These are phyloP conservation scores for Dastarcus helophoroides DNA, from an alignment of 2,888 invertebrate species.

Conservation along the genomic window DNA sequence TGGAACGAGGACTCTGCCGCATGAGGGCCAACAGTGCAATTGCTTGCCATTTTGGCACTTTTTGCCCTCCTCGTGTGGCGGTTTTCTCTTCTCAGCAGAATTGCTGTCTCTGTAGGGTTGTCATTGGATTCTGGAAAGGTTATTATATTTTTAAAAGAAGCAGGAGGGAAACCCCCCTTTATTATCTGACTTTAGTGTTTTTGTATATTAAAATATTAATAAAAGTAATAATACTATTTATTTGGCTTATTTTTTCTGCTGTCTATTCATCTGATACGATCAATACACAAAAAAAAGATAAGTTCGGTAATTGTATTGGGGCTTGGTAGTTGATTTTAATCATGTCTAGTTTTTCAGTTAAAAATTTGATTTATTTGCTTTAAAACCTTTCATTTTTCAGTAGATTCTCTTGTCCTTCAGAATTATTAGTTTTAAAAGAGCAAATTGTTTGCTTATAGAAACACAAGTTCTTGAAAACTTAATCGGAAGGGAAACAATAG, in stretches of 20 bases:
- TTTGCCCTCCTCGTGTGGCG: conserved; percentile 8
- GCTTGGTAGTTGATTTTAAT: no score
- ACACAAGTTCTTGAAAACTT: no score
- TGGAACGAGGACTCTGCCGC: conserved; percentile 19
- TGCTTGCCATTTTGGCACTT: conserved; percentile 10
- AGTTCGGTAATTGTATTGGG: no score
- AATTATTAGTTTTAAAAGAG: no score
- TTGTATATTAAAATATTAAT: conserved; percentile 29
- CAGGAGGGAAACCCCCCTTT: conserved; percentile 42
- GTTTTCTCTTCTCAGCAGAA: conserved; percentile 38
- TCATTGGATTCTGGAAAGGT: conserved; percentile 72
- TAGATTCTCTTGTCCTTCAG: no score
- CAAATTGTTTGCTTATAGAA: no score
- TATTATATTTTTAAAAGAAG: conserved; percentile 69
- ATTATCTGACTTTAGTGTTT: conserved; percentile 14
- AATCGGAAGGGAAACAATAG: no score
- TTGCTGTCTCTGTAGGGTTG: conserved; percentile 57
- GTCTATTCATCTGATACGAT: no score
- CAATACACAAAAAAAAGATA: no score
- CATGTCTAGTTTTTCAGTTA: no score
- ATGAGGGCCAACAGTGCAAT: conserved; percentile 22
- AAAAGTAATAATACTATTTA: conserved; percentile 26
- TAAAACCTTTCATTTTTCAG: no score
- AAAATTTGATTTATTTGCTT: no score
- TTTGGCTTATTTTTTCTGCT: conserved; percentile 19